These are phyloP conservation scores for Pavo muticus DNA, from an alignment of 2,113 vertebrate genomes.

Conservation along the genomic window DNA sequence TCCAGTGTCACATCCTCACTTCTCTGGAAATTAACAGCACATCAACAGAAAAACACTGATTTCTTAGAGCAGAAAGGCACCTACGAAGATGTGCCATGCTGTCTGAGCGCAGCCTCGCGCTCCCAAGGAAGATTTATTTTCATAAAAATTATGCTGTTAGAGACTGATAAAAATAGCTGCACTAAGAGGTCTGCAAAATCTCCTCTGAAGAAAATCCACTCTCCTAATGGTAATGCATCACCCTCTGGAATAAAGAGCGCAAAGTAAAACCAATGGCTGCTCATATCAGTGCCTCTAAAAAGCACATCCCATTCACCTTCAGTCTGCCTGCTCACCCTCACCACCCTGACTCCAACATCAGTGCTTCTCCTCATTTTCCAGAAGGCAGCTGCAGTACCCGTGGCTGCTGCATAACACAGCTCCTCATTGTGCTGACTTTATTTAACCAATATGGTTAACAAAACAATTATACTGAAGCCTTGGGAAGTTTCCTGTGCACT, in stretches of 20 bases:
- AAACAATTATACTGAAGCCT: neutral
- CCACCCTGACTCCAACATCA: neutral
- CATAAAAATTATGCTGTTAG: neutral
- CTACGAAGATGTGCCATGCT: neutral
- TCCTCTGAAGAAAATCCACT: neutral
- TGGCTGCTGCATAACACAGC: neutral
- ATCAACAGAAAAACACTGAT: neutral
- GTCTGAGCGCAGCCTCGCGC: neutral
- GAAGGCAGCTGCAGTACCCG: neutral
- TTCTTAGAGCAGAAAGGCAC: neutral
- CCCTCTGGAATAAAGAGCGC: neutral
- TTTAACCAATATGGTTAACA: neutral
- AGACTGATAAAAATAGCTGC: neutral
- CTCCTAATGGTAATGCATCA: neutral
- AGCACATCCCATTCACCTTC: fast-evolving
- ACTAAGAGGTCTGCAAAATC: neutral
- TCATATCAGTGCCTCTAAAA: fast-evolving
- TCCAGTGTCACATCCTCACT: neutral
- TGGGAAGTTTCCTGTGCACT: neutral
- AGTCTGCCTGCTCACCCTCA: neutral
- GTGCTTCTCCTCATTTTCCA: neutral
- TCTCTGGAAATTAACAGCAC: neutral
- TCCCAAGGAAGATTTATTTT: neutral
- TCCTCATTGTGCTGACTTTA: neutral
- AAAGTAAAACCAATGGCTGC: neutral